A percentile compares a stretch with the other conserved stretches of the same genome.
Conservation (phyloP, 2,113 vertebrate species). For the Epinephelus cyanopodus region DNA sequence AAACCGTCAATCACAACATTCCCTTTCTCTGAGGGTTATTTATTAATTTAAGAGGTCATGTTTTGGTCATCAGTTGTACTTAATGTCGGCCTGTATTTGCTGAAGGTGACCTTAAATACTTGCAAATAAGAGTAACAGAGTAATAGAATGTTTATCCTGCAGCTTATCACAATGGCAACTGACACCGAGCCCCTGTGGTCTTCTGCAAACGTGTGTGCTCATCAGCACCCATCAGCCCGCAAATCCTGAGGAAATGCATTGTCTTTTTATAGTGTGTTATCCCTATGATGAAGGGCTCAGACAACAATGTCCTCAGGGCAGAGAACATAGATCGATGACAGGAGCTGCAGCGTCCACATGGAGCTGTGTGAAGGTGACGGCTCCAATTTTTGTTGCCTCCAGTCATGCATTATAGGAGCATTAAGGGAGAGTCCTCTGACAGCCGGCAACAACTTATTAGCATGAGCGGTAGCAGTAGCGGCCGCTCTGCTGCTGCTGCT, state of each 20-base stretch:
- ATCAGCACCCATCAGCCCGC: slow-evolving; percentile 16
- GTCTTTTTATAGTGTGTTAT: slow-evolving; percentile 30
- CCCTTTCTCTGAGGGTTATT: neutral
- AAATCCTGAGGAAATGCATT: slow-evolving; percentile 35
- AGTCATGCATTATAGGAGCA: slow-evolving; percentile 32
- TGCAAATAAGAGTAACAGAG: neutral
- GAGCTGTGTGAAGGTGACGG: slow-evolving; percentile 50
- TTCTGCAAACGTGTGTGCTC: slow-evolving; percentile 13
- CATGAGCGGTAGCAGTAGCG: neutral
- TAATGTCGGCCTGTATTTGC: neutral
- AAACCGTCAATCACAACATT: neutral
- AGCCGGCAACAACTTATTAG: slow-evolving; percentile 29
- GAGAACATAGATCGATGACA: slow-evolving; percentile 43
- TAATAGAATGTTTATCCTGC: slow-evolving; percentile 2
- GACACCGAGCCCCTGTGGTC: slow-evolving; percentile 22
- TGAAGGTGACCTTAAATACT: neutral
- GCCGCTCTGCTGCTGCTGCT: slow-evolving; percentile 7
- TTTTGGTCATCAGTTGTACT: neutral
- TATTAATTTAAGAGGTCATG: neutral
- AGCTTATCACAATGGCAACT: slow-evolving; percentile 6
- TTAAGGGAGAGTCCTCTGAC: slow-evolving; percentile 28
- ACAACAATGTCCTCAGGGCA: slow-evolving; percentile 29
- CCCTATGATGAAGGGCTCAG: slow-evolving; percentile 25
- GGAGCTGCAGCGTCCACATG: slow-evolving; percentile 22
- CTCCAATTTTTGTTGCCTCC: slow-evolving; percentile 12